Evolutionary conservation across 2,888 invertebrate species (phyloP).

Genomic region (Thecocarcelia acutangulata): DNA sequence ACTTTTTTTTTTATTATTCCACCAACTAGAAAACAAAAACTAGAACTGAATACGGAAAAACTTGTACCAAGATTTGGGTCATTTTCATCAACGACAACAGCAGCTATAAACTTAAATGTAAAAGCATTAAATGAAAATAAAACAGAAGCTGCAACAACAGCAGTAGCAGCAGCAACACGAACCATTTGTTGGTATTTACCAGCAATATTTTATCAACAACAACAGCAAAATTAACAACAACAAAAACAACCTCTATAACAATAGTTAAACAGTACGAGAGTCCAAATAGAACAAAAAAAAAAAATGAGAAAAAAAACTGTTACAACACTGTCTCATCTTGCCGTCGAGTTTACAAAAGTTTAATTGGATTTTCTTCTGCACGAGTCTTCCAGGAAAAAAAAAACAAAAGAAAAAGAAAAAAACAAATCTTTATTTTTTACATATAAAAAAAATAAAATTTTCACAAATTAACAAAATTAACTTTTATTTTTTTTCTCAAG

Average conservation of each 20-base stretch:
- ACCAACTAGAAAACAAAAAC: slow-evolving; percentile 36
- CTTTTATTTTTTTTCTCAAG: slow-evolving; percentile 58
- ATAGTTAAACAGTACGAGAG: slow-evolving; percentile 26
- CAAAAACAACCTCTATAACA: slow-evolving; percentile 69
- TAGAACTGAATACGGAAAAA: slow-evolving; percentile 57
- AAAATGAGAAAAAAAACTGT: slow-evolving; percentile 70
- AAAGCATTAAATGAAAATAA: slow-evolving; percentile 64
- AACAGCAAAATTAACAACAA: slow-evolving; percentile 70
- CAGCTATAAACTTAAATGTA: slow-evolving; percentile 68
- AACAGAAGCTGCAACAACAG: slow-evolving; percentile 42
- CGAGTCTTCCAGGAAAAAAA: slow-evolving; percentile 38
- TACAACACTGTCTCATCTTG: slow-evolving; percentile 71
- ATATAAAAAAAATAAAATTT: slow-evolving; percentile 53
- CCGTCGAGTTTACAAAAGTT: slow-evolving; percentile 70
- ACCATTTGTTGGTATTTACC: slow-evolving; percentile 24
- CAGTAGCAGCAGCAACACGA: slow-evolving; percentile 71
- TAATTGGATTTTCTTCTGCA: slow-evolving; percentile 77
- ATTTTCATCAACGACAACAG: slow-evolving; percentile 75
- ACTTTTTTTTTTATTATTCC: slow-evolving; percentile 19
- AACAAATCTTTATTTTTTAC: slow-evolving; percentile 19
- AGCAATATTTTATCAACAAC: slow-evolving; percentile 38
- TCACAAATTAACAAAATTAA: slow-evolving; percentile 76
- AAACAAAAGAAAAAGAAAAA: neutral
- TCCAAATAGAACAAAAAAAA: slow-evolving; percentile 19
- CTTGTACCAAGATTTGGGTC: slow-evolving; percentile 74